These are phyloP conservation scores for Drosophila seguyi DNA, from an alignment of 1,140 invertebrate species.

Conservation along the genomic window DNA sequence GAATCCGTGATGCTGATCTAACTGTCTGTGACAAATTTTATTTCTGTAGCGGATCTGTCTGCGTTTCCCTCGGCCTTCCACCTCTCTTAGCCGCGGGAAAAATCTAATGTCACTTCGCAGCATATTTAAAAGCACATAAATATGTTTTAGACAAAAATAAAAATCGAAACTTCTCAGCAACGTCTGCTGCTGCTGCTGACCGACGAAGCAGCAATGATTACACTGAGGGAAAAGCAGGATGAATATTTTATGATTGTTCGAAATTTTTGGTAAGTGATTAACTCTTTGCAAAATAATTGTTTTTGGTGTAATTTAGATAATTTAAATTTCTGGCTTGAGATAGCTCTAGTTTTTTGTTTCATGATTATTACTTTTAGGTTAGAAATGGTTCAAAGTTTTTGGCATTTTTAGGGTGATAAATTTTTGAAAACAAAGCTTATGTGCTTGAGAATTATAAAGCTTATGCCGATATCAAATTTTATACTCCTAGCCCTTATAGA, in stretches of 20 bases:
- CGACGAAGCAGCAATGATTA: slow-evolving; percentile 39
- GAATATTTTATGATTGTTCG: background rate
- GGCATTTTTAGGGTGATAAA: fast-evolving
- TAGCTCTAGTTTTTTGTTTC: too few species aligned
- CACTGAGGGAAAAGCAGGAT: slow-evolving; percentile 2
- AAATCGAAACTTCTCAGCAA: slow-evolving; percentile 48
- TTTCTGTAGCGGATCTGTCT: slow-evolving; percentile 78
- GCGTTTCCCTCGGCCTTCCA: slow-evolving; percentile 41
- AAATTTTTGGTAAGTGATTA: background rate
- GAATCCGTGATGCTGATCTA: slow-evolving; percentile 65
- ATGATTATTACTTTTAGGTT: too few species aligned
- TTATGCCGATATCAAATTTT: background rate
- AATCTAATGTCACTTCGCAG: slow-evolving; percentile 82
- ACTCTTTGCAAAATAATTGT: background rate
- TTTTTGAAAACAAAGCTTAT: background rate
- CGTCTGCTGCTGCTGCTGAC: slow-evolving; percentile 44
- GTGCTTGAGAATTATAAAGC: background rate
- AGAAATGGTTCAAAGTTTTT: background rate
- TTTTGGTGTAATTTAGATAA: background rate
- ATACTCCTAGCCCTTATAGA: background rate
- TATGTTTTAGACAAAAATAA: slow-evolving; percentile 83
- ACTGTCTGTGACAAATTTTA: slow-evolving; percentile 82
- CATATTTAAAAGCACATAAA: slow-evolving; percentile 84
- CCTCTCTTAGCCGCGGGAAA: slow-evolving; percentile 22
- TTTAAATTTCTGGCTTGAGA: background rate